Evolutionary conservation across 1,140 invertebrate species (phyloP), one percentile per base, ranked within the genome.

Genomic region (Hyles vespertilio): DNA sequence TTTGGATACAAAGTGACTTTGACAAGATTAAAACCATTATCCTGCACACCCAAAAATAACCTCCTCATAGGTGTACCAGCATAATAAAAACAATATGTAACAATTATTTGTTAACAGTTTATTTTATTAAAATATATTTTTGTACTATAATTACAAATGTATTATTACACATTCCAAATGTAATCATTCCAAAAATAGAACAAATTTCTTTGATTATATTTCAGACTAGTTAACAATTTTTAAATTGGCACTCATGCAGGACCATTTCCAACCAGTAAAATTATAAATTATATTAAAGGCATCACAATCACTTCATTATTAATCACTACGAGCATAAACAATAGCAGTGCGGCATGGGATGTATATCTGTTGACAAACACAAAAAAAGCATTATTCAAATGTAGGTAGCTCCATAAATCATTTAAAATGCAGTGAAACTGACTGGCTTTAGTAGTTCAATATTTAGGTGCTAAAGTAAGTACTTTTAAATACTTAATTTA

Each of bases 41-140:
- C 92, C 54, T 98, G 97, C 88, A 96, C 97, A 51, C 96, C 96
- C 56, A 98, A 98, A 89, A 98, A 98, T 92, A 96, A 98, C 90
- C 90, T 99, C 64, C 89, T 98, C 22, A 92, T 98, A 71, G 97
- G 96, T 51, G 87, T 94, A 52, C 77, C 84, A 64, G 44, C 61
- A 51, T 72, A 65, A 67, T 40, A 54, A 67, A 70, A 9, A 56
- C 49, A 51, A 44, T 40, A 49, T 54, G 54, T 65, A 67, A 63
- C 69, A 67, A 51, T 61, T 71, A 61, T 56, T 76, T 70, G 69
- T 66, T 59, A 56, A 49, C 44, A 69, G 73, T 56, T 71, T 40
- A 59, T 67, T 56, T 61, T 64, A 51, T 49, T 66, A 71, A 74
- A 67, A 69, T 72, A 69, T 44, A 56, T 56, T 58, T 48, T 67